Evolutionary conservation across 53 echinoderm and acorn worm species (phyloP), one percentile per base, ranked within the genome.

Genomic region (Paelopatides confundens): DNA sequence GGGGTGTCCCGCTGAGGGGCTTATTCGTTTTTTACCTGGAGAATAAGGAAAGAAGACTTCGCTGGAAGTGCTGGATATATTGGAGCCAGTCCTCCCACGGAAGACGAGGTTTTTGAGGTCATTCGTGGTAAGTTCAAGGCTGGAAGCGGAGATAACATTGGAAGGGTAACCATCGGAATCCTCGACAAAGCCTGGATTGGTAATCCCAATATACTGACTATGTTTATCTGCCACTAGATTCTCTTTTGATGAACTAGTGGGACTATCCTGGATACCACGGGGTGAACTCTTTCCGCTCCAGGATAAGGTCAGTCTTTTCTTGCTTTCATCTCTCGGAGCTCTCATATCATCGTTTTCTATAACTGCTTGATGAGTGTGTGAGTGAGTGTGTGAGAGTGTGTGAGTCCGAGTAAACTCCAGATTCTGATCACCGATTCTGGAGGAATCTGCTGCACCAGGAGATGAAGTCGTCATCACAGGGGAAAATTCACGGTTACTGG

Each of bases 131-230:
- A 83, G 65, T 64, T 83, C 84, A 24, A 83, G 65, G 36, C 84
- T 83, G 47, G 84, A 83, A 8, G 84, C 63, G 1, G 84, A 83
- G 65, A 64, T 83, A 5, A 83, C 40, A 37, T 83, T 83, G 1
- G 93, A 93, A 28, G 87, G 90, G 43, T 90, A 93, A 64, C 84
- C 38, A 24, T 89, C 91, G 0, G 93, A 88, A 29, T 96, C 96
- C 63, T 96, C 94, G 32, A 93, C 89, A 66, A 96, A 96, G 0
- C 95, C 94, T 18, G 93, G 95, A 62, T 96, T 96, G 12, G 91
- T 86, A 27, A 89, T 89, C 37, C 96, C 96, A 0, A 89, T 43
- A 8, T 90, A 82, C 11, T 93, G 89, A 46, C 91, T 87, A 11
- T 85, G 86, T 46, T 58, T 77, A 35, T 91, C 91, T 0, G 82